Evolutionary conservation across 2,888 invertebrate genomes (phyloP), one percentile per base, ranked within the genome.

Genomic region (Eupithecia dodoneata): DNA sequence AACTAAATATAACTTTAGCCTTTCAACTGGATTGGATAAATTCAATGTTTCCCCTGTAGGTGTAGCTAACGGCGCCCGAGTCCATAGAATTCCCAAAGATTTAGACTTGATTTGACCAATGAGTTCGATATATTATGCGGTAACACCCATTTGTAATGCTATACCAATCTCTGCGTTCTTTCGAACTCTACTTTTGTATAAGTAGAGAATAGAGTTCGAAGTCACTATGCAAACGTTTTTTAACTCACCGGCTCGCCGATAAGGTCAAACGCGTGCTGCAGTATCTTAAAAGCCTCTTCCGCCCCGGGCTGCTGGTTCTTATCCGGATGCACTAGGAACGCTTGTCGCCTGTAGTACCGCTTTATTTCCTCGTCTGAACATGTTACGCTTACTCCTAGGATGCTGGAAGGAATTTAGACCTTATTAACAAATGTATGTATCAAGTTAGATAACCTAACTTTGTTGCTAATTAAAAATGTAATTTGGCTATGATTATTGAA

Each of bases 251-350:
- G 97, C 92, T 98, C 98, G 45, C 99, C 99, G 84, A 99, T 98
- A 89, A 99, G 97, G 90, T 99, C 99, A 92, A 99, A 99, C 9
- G 99, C 99, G 88, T 98, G 98, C 85, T 98, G 98, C 82, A 99
- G 95, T 88, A 99, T 99, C 94, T 99, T 99, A 92, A 99, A 99
- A 59, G 99, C 99, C 92, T 99, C 99, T 88, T 99, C 99, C 0
- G 99, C 99, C 49, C 99, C 99, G 5, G 98, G 98, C 90, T 98
- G 98, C 87, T 97, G 97, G 92, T 99, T 99, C 94, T 99, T 99
- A 90, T 99, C 99, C 0, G 99, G 99, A 94, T 99, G 99, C 59
- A 99, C 99, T 63, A 99, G 95, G 86, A 99, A 98, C 10, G 99
- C 99, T 91, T 99, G 99, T 85, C 98, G 96, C 87, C 98, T 97